These are phyloP conservation scores for Gryllus longicercus DNA, from an alignment of 2,888 invertebrate species.

Conservation along the genomic window DNA sequence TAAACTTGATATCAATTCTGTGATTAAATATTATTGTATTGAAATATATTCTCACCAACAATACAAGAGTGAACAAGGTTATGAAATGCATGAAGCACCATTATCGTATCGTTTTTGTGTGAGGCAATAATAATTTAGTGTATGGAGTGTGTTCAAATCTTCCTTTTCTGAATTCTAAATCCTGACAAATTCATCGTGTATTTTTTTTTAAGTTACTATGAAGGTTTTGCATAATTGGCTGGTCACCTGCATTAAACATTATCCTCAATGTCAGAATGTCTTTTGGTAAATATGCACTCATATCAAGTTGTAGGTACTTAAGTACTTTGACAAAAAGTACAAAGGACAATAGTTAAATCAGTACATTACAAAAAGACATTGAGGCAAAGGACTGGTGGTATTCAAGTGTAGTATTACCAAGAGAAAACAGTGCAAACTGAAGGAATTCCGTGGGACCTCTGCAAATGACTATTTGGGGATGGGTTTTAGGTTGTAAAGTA, in stretches of 20 bases:
- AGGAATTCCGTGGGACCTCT: background rate
- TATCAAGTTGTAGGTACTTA: constrained; percentile 31
- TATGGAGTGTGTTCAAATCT: background rate
- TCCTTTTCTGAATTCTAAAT: background rate
- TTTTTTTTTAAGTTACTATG: background rate
- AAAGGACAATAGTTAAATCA: background rate
- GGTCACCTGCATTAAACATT: constrained; percentile 20
- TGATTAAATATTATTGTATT: too few species aligned
- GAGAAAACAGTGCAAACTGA: background rate
- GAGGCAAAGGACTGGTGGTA: constrained; percentile 23
- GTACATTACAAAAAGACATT: background rate
- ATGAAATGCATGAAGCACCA: too few species aligned
- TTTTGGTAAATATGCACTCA: constrained; percentile 25
- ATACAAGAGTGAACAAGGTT: too few species aligned
- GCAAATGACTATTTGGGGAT: constrained; percentile 27
- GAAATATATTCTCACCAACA: too few species aligned
- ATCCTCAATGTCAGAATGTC: constrained; percentile 4
- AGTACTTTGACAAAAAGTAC: background rate
- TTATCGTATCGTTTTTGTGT: background rate
- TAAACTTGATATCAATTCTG: background rate
- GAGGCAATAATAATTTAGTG: background rate
- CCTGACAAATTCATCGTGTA: background rate
- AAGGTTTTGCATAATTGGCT: constrained; percentile 19
- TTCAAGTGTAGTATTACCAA: constrained; percentile 4
- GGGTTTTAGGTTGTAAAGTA: constrained; percentile 30